Evolutionary conservation across 2,888 invertebrate species (phyloP).

Genomic region (Agrotis exclamationis): DNA sequence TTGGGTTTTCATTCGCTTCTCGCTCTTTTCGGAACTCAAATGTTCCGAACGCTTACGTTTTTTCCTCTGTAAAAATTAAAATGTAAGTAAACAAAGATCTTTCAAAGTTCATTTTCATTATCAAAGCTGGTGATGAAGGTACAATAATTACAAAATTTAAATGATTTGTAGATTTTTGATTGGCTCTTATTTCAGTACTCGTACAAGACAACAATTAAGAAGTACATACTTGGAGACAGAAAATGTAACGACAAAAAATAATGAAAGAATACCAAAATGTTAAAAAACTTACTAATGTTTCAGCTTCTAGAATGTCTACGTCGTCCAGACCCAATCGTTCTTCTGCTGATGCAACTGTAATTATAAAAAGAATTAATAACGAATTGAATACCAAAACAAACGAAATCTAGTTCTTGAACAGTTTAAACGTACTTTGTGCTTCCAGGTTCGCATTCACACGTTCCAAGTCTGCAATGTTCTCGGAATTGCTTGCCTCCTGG

Average conservation of each 20-base stretch:
- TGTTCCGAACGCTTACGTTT: conserved; percentile 20
- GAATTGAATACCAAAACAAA: neutral
- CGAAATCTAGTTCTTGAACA: neutral
- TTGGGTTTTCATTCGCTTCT: too few relatives aligned
- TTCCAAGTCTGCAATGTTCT: conserved; percentile 64
- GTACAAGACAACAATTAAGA: conserved; percentile 8
- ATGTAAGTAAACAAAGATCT: neutral
- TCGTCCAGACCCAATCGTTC: conserved; percentile 41
- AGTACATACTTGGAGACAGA: neutral
- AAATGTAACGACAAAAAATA: neutral
- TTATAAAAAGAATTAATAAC: conserved; percentile 3
- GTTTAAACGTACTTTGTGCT: conserved; percentile 66
- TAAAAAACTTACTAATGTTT: conserved; percentile 14
- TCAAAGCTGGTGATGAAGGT: neutral
- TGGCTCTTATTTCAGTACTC: neutral
- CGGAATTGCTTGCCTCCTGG: conserved; percentile 56
- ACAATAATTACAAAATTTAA: too few relatives aligned
- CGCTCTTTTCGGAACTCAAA: neutral
- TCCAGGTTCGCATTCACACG: conserved; percentile 68
- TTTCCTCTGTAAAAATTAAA: conserved; percentile 15
- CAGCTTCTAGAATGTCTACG: conserved; percentile 22
- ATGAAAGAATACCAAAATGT: neutral
- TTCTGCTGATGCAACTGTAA: conserved; percentile 60
- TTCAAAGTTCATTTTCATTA: neutral
- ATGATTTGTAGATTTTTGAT: too few relatives aligned